A percentile compares a stretch with the other conserved stretches of the same genome.
These are phyloP conservation scores for Cynaeus angustus DNA, from an alignment of 2,888 invertebrate genomes.

Conservation along the genomic window DNA sequence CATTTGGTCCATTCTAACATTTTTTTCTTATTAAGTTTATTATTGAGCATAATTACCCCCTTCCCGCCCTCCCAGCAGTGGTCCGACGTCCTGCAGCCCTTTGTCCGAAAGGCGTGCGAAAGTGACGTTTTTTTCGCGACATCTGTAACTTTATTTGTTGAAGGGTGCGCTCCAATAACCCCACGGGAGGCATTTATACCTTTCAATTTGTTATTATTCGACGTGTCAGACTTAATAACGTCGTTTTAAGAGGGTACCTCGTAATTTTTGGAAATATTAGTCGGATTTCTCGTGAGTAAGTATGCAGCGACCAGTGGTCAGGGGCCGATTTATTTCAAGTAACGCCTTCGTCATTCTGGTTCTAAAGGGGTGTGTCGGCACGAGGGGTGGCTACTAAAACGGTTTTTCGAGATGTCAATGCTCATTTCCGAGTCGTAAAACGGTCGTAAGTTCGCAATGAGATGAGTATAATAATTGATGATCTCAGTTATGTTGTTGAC, in stretches of 20 bases:
- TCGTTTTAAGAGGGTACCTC: slow-evolving; percentile 33
- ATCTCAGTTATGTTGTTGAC: slow-evolving; percentile 15
- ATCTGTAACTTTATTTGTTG: slow-evolving; percentile 54
- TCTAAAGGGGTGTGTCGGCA: slow-evolving; percentile 12
- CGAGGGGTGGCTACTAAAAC: background rate
- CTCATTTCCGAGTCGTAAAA: slow-evolving; percentile 20
- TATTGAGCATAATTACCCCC: slow-evolving; percentile 46
- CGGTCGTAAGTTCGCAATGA: slow-evolving; percentile 18
- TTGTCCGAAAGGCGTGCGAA: slow-evolving; percentile 67
- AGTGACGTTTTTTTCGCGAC: slow-evolving; percentile 64
- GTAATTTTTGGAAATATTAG: slow-evolving; percentile 32
- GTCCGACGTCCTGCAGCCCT: slow-evolving; percentile 52
- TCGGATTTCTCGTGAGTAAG: slow-evolving; percentile 31
- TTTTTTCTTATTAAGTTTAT: background rate
- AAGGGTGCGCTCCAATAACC: slow-evolving; percentile 49
- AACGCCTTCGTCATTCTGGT: slow-evolving; percentile 35
- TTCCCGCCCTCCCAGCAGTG: slow-evolving; percentile 46
- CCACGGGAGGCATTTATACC: slow-evolving; percentile 59
- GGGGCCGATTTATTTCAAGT: slow-evolving; percentile 40
- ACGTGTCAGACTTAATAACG: slow-evolving; percentile 58
- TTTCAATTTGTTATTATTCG: slow-evolving; percentile 57
- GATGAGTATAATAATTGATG: slow-evolving; percentile 31
- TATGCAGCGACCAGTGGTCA: slow-evolving; percentile 46
- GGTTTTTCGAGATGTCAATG: background rate
- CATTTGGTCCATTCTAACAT: too few species aligned